Conservation (phyloP, 2,888 invertebrate genomes). For the Sinohyriopsis cumingii region DNA sequence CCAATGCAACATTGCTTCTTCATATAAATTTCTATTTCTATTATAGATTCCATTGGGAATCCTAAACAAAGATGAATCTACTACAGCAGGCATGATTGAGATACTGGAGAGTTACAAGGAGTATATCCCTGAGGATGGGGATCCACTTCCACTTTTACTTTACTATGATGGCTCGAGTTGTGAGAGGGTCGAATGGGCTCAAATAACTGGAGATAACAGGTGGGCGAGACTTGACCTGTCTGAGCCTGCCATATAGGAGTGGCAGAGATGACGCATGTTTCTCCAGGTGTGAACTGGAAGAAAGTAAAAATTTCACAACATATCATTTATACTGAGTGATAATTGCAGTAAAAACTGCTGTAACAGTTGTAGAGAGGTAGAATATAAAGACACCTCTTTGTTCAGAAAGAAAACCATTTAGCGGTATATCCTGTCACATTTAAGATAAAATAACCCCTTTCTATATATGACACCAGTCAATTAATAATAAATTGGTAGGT, state of each 20-base stretch:
- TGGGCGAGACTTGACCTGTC: constrained; percentile 12
- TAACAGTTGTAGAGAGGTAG: no score
- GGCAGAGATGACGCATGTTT: constrained; percentile 17
- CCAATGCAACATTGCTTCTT: no score
- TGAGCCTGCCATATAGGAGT: constrained; percentile 24
- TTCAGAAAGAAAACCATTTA: no score
- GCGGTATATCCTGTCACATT: no score
- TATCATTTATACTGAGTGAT: no score
- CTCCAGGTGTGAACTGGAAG: constrained; percentile 10
- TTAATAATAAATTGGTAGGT: no score
- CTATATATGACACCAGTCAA: no score
- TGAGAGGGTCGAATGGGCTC: constrained; percentile 11
- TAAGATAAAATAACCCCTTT: no score
- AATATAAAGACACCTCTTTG: no score
- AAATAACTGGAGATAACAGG: constrained; percentile 13
- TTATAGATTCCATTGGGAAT: constrained; percentile 14
- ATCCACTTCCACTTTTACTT: constrained; percentile 7
- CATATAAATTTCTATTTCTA: neutral
- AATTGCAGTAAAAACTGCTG: no score
- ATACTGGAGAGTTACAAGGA: no score
- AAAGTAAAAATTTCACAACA: neutral
- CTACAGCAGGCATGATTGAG: constrained; percentile 15
- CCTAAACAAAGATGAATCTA: constrained; percentile 11
- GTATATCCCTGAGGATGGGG: constrained; percentile 6
- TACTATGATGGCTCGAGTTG: constrained; percentile 22